Evolutionary conservation across 37 sponge, comb jelly and placozoan genomes (phyloP), one percentile per base, ranked within the genome.

Genomic region (Beroe forskalii): DNA sequence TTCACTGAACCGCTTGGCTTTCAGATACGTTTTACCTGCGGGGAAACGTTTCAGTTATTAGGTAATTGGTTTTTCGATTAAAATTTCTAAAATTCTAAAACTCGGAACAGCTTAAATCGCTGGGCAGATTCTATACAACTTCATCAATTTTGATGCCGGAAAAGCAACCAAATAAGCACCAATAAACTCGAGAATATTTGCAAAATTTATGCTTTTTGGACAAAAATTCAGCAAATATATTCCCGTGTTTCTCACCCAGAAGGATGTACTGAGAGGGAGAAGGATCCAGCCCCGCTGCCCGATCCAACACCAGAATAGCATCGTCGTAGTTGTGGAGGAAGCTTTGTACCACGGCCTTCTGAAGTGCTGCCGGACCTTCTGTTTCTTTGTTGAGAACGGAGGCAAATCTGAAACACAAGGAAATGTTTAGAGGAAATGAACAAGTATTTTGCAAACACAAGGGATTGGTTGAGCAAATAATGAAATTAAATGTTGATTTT

Each of bases 281-380:
- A 1, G 86, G 86, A 80, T 80, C 86, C 44, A 80, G 55, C 12
- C 86, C 86, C 17, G 86, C 86, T 3, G 86, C 86, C n/a, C 86
- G 1, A n/a, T 80, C 86, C 86, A 80, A 43, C 24, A 90, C 67
- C 22, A 90, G 41, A n/a, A 90, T 48, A 2, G 92, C 97, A 90
- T 94, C 89, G 1, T 94, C 93, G 67, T 95, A 89, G 48, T 96
- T 91, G 30, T 93, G 94, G 9, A 97, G 94, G 92, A 95, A 97
- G 9, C 93, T 86, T 32, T 92, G 91, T 62, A 97, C 93, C 14
- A 94, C 94, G 3, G 95, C 94, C 24, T 91, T 60, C 62, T 94
- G 94, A 8, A 72, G 72, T 38, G 28, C 62, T 1, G 92, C 60
- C 36, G 91, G 72, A 0, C 76, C 76, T 40, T 62, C 90, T 48